Evolutionary conservation across 2,888 invertebrate genomes (phyloP), one percentile per base, ranked within the genome.

Genomic region (Pterostichus niger): DNA sequence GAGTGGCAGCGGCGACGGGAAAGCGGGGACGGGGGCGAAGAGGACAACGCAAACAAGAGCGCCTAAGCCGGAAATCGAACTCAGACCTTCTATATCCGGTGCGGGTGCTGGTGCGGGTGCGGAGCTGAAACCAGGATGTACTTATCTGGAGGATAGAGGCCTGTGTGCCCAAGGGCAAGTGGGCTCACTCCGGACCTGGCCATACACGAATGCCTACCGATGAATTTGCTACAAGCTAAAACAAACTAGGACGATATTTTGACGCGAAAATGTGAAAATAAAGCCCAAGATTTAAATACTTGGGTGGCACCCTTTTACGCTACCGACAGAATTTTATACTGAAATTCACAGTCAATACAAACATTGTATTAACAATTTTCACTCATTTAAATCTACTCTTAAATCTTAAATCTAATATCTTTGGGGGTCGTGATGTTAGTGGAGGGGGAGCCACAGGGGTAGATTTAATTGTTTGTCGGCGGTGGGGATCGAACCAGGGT

Each of bases 41-140:
- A 9, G 40, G 7, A 40, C 40, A 40, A 40, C 40, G 52, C 80
- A 80, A 68, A 54, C 52, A 49, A 68, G 35, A 33, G 40, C 40
- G 40, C 35, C 71, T 80, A 80, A 80, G 80, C 80, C 80, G 80
- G 80, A 80, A 80, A 80, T 80, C 80, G 80, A 80, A 80, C 80
- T 80, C 68, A 80, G 80, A 80, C 80, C 80, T 31, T 80, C 80
- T 80, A 80, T 80, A 80, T 80, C 80, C 80, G 80, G 75, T 13
- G 17, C 31, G 40, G 40, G 40, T 79, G 61, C 64, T 49, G 24
- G 24, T 2, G 3, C 3, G 24, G 24, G 24, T 24, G 24, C 24
- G 24, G 24, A 24, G 24, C 24, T 24, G 24, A 24, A 24, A 24
- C 11, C 44, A 13, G 79, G 79, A 61, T 59, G 17, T 64, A 79